Base-by-base conservation (phyloP, 2,797 vertebrate species). In the Poecilia picta region DNA sequence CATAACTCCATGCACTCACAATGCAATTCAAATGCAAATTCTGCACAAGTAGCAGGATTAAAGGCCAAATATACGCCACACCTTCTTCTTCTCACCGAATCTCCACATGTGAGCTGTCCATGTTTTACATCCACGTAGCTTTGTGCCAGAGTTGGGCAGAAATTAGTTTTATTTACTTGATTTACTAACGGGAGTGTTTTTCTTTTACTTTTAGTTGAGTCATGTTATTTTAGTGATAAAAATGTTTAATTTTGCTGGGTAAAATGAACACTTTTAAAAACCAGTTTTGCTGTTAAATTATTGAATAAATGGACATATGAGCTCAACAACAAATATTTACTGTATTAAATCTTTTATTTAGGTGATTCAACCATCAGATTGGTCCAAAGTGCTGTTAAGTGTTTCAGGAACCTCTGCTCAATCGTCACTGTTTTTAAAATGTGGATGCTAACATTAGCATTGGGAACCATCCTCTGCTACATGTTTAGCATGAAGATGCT, bases 11-110 rank as follows among this genome's bases (percentile, higher is more conserved):
- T 82, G 70, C 83, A 31, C 88, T 91, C 92, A 94, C 93, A 93
- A 93, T 90, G 82, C 85, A 87, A 95, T 96, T 95, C 95, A 95
- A 94, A 96, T 96, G 95, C 95, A 94, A 95, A 96, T 96, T 84
- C 33, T 66, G 62, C 77, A 79, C 23, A 49, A 92, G 85, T 84
- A 86, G 78, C 71, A 83, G 85, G 86, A 89, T 86, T 93, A 95
- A 93, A 94, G 91, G 88, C 92, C 85, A 87, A 84, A 92, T 79
- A 85, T 73, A 12, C 75, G 77, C 80, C 72, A 87, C 91, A 89
- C 83, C 80, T 86, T 83, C 86, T 89, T 92, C 88, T 91, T 87
- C 81, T 81, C 75, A 78, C 75, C 77, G 51, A 80, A 66, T 87
- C 55, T 77, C 80, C 62, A 23, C 62, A 45, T 75, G 75, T 68